Evolutionary conservation across 2,888 invertebrate species (phyloP).

Genomic region (Netelia inedita): DNA sequence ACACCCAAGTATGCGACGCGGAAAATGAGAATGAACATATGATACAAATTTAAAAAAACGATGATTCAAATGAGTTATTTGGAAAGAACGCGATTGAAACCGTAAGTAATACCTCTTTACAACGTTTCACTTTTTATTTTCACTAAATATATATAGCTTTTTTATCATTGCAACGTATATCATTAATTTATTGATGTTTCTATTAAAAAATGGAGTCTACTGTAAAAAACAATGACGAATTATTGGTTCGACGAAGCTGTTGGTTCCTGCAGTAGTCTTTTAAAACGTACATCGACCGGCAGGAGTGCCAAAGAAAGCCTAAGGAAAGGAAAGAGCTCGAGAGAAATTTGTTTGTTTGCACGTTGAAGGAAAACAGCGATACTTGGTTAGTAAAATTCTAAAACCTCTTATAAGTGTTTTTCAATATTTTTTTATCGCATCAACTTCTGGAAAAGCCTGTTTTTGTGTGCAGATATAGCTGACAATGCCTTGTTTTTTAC

Average conservation of each 20-base stretch:
- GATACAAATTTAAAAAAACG: background rate
- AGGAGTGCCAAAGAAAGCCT: slow-evolving; percentile 19
- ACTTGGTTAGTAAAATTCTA: slow-evolving; percentile 21
- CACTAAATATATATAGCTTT: too few species aligned
- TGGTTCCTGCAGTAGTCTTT: background rate
- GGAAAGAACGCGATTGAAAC: slow-evolving; percentile 3
- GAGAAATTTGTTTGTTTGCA: slow-evolving; percentile 38
- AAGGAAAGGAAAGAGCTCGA: slow-evolving; percentile 32
- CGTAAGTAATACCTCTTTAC: background rate
- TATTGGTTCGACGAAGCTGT: too few species aligned
- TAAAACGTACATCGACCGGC: slow-evolving; percentile 31
- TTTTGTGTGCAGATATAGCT: slow-evolving; percentile 22
- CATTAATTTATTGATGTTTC: too few species aligned
- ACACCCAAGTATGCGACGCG: too few species aligned
- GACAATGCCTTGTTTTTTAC: background rate
- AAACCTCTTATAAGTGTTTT: background rate
- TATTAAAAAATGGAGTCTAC: too few species aligned
- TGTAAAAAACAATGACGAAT: too few species aligned
- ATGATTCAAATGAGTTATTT: slow-evolving; percentile 5
- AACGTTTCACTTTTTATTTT: background rate
- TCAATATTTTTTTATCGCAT: slow-evolving; percentile 26
- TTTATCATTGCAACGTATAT: too few species aligned
- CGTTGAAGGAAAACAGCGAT: slow-evolving; percentile 23
- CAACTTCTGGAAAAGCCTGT: slow-evolving; percentile 24
- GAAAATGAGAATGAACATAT: slow-evolving; percentile 6